These are phyloP conservation scores for Prietella phreatophila DNA, from an alignment of 2,113 vertebrate genomes.

Conservation along the genomic window DNA sequence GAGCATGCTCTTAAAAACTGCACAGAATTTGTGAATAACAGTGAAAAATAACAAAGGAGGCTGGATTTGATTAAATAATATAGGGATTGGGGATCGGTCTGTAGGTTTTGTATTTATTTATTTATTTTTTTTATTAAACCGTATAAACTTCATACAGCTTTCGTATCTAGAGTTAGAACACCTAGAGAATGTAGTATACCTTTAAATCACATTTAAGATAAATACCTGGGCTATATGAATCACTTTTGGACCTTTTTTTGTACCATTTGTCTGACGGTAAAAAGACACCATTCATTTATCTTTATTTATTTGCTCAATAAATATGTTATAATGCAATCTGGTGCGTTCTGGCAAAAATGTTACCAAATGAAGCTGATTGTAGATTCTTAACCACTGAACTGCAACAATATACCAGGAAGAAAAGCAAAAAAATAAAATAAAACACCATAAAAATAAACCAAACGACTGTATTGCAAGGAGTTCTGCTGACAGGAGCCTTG, in stretches of 20 bases:
- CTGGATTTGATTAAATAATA: not conserved
- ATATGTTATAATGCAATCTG: not conserved
- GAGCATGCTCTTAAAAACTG: not conserved
- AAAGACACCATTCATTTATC: not conserved
- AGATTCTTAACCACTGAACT: not conserved
- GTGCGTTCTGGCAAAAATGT: not conserved
- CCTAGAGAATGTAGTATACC: not conserved
- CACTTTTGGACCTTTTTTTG: not conserved
- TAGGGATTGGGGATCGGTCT: not conserved
- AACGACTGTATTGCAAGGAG: slow-evolving; percentile 4
- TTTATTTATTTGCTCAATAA: not conserved
- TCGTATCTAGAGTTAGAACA: not conserved
- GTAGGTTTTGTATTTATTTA: not conserved
- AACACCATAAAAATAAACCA: not conserved
- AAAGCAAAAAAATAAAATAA: not conserved
- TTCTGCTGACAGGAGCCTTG: slow-evolving; percentile 32
- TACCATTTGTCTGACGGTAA: not conserved
- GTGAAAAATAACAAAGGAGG: not conserved
- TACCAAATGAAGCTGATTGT: slow-evolving; percentile 2
- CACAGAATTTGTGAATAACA: not conserved
- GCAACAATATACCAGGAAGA: not conserved
- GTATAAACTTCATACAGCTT: not conserved
- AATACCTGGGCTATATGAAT: no score
- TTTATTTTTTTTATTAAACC: not conserved
- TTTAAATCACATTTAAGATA: slow-evolving; percentile 2